These are phyloP conservation scores for Nebria brevicollis DNA, from an alignment of 2,888 invertebrate genomes.

Conservation along the genomic window DNA sequence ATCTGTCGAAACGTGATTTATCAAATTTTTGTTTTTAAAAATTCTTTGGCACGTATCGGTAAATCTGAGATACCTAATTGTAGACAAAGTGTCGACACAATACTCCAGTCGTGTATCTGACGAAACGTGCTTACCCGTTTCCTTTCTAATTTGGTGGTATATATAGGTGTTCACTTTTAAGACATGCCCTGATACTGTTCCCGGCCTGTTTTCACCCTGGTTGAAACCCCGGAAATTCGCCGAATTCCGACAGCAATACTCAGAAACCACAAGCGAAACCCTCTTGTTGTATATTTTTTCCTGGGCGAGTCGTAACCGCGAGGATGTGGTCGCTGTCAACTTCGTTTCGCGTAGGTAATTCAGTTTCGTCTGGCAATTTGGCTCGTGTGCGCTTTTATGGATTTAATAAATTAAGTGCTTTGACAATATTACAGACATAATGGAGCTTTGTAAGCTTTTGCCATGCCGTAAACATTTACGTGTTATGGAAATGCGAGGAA, in stretches of 20 bases:
- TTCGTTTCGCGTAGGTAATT: conserved; percentile 16
- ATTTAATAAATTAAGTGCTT: conserved; percentile 49
- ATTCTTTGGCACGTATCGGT: too few relatives aligned
- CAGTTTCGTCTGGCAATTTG: conserved; percentile 26
- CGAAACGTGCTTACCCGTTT: background rate
- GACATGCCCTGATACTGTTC: background rate
- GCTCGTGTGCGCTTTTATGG: conserved; percentile 33
- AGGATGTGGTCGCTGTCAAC: background rate
- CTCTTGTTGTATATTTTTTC: background rate
- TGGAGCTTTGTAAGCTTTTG: conserved; percentile 38
- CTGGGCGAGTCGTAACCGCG: background rate
- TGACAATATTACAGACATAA: conserved; percentile 50
- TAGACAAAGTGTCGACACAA: background rate
- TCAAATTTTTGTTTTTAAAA: too few relatives aligned
- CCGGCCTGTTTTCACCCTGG: background rate
- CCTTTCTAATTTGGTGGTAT: background rate
- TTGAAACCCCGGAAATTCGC: background rate
- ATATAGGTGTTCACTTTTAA: background rate
- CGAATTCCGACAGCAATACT: background rate
- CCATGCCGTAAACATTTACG: conserved; percentile 53
- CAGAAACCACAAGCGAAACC: background rate
- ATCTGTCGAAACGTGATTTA: too few relatives aligned
- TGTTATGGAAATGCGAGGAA: conserved; percentile 54
- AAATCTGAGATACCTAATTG: background rate
- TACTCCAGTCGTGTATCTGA: background rate